Percentiles rank a stretch among this genome's conserved stretches.
Evolutionary conservation across 2,888 invertebrate species (phyloP).

Genomic region (Xestoiulus laeticollis): DNA sequence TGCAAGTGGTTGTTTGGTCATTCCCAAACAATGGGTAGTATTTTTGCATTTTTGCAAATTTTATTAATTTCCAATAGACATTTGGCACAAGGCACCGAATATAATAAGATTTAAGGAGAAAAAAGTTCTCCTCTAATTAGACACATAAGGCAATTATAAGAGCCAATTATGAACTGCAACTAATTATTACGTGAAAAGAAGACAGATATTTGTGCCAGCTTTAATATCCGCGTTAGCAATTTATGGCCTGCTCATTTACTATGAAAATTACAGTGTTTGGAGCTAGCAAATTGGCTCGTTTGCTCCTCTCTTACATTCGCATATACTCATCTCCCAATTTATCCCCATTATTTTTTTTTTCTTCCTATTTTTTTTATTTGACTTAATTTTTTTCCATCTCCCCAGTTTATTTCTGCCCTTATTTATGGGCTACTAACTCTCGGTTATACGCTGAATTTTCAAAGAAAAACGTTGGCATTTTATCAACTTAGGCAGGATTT

Average conservation of each 20-base stretch:
- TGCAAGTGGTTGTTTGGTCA: constrained; percentile 9
- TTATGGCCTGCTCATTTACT: constrained; percentile 44
- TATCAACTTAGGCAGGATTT: neutral
- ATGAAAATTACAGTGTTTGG: constrained; percentile 42
- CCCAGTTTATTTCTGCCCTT: neutral
- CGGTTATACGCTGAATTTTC: neutral
- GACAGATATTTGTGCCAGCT: constrained; percentile 40
- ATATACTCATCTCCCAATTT: constrained; percentile 9
- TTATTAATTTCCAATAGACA: constrained; percentile 1
- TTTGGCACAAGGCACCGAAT: neutral
- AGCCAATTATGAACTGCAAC: constrained; percentile 42
- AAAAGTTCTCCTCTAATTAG: constrained; percentile 31
- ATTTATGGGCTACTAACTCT: neutral
- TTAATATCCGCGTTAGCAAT: neutral
- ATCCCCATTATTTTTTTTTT: neutral
- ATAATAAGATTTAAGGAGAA: neutral
- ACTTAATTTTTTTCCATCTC: neutral
- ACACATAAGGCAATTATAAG: constrained; percentile 42
- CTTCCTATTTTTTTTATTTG: too few species aligned
- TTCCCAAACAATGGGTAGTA: neutral
- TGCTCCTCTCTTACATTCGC: neutral
- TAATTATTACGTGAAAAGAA: constrained; percentile 42
- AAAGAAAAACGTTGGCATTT: neutral
- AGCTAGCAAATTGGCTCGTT: neutral
- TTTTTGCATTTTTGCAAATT: constrained; percentile 9